phyloP scores from a whole-genome alignment of 2,888 invertebrate species.

The Blastobasis adustella region DNA sequence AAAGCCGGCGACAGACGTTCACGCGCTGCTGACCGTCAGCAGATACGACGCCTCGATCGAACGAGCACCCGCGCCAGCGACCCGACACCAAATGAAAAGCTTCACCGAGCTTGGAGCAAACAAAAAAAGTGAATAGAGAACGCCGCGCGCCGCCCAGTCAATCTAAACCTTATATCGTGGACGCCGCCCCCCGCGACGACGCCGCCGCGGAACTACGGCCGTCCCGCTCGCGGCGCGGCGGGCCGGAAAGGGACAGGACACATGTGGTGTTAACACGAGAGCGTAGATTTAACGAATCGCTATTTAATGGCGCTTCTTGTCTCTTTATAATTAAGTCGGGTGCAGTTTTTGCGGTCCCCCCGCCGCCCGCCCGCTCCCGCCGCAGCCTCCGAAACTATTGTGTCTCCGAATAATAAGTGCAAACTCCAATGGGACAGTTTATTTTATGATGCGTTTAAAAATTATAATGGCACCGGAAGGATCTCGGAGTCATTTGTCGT shows the following conservation, averaged over 20 bases:
- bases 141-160: conserved; percentile 75
- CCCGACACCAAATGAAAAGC: conserved; percentile 66
- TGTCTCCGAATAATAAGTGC: conserved; percentile 43
- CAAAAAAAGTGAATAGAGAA: conserved; percentile 67
- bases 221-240: conserved; percentile 29
- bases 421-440: conserved; percentile 34
- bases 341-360: conserved; percentile 67
- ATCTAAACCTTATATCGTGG: conserved; percentile 68
- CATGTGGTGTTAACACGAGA: conserved; percentile 64
- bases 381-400: conserved; percentile 37
- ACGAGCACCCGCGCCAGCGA: conserved; percentile 45
- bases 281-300: conserved; percentile 74
- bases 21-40: too few relatives aligned
- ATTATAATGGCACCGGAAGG: conserved; percentile 40
- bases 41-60: conserved; percentile 1
- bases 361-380: conserved; percentile 21
- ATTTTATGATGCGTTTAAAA: conserved; percentile 31
- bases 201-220: conserved; percentile 34
- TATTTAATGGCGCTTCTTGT: conserved; percentile 75
- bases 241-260: conserved; percentile 35
- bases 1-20: too few relatives aligned
- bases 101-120: conserved; percentile 37
- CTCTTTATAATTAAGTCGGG: conserved; percentile 75
- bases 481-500: conserved; percentile 34
- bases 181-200: conserved; percentile 85